Conservation (phyloP, 2,797 vertebrate species). For the Phaenicophaeus curvirostris region DNA sequence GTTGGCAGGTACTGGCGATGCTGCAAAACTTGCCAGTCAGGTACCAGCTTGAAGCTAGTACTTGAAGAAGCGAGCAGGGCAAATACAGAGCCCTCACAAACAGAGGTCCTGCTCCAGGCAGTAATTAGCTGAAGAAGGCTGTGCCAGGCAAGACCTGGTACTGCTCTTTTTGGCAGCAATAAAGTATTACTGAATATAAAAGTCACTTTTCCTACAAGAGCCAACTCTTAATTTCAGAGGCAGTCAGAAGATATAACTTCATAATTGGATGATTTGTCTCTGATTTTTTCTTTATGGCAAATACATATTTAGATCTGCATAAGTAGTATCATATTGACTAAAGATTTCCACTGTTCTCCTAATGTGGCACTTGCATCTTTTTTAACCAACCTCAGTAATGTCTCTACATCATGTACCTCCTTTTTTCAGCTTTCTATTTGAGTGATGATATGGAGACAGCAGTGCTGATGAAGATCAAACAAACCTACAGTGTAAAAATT, state of each 20-base stretch:
- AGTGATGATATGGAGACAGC: slow-evolving; percentile 8
- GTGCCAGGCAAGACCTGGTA: not conserved
- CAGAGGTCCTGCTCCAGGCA: not conserved
- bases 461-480: slow-evolving; percentile 3
- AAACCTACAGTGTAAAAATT: not conserved
- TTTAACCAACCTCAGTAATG: not conserved
- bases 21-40: not conserved
- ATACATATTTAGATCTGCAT: not conserved
- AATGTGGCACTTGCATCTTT: not conserved
- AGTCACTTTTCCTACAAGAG: not conserved
- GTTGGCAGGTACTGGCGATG: not conserved
- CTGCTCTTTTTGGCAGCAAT: not conserved
- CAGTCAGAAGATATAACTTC: not conserved
- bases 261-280: not conserved
- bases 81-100: not conserved
- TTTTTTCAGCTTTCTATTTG: not conserved
- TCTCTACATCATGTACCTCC: not conserved
- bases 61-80: not conserved
- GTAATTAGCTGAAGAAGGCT: not conserved
- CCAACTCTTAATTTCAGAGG: not conserved
- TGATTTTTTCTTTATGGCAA: slow-evolving; percentile 4
- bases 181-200: not conserved
- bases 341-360: not conserved
- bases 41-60: not conserved
- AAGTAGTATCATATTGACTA: not conserved